Conservation (phyloP, 2,888 invertebrate species). For the Coenonympha glycerion region DNA sequence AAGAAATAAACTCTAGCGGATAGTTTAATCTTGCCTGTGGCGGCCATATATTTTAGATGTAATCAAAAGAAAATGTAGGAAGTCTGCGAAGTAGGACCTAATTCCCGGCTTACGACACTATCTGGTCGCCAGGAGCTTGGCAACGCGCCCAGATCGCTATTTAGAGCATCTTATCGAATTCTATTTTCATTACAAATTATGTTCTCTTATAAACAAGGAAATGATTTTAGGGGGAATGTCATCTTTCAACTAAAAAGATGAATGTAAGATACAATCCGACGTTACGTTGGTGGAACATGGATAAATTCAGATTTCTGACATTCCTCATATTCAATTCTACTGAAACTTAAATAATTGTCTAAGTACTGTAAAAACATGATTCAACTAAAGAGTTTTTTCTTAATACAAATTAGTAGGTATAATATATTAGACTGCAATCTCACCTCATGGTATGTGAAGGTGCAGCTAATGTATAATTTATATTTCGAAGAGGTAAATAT, state of each 20-base stretch:
- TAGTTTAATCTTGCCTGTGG: slow-evolving; percentile 12
- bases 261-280: too few relatives aligned
- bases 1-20: slow-evolving; percentile 5
- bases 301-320: too few relatives aligned
- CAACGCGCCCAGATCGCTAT: slow-evolving; percentile 29
- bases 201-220: slow-evolving; percentile 1
- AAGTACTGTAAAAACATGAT: too few relatives aligned
- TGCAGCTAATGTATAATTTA: too few relatives aligned
- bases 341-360: too few relatives aligned
- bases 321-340: too few relatives aligned
- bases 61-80: slow-evolving; percentile 34
- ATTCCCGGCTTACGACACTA: slow-evolving; percentile 29
- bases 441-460: too few relatives aligned
- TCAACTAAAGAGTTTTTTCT: too few relatives aligned
- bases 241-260: neutral
- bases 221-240: neutral
- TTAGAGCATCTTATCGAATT: slow-evolving; percentile 20
- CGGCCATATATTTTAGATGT: slow-evolving; percentile 25
- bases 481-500: too few relatives aligned
- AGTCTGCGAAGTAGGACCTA: slow-evolving; percentile 30
- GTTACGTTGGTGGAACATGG: too few relatives aligned
- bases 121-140: slow-evolving; percentile 28
- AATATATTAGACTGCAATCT: too few relatives aligned
- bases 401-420: too few relatives aligned
- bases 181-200: slow-evolving; percentile 28